Evolutionary conservation across 2,797 vertebrate species (phyloP).

Genomic region (Sebastes cheni): DNA sequence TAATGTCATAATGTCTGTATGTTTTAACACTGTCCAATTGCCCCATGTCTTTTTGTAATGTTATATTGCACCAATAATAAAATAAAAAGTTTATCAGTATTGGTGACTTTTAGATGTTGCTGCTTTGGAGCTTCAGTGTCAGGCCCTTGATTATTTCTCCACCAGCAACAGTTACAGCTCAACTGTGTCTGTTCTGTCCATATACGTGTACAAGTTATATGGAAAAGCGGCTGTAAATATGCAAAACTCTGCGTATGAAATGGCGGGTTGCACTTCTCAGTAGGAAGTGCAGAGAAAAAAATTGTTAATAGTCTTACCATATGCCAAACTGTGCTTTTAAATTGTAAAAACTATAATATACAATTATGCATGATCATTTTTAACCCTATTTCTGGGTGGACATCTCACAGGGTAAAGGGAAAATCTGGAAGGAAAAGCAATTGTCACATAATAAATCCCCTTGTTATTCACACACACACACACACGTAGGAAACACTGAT

Average conservation of each 20-base stretch:
- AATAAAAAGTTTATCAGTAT: too few species aligned
- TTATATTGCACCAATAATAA: too few species aligned
- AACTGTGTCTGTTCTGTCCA: not conserved
- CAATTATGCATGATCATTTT: not conserved
- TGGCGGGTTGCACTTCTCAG: not conserved
- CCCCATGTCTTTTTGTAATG: too few species aligned
- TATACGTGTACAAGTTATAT: not conserved
- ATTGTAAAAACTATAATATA: not conserved
- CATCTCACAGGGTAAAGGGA: not conserved
- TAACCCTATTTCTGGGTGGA: not conserved
- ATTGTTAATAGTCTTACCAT: not conserved
- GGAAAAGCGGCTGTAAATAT: not conserved
- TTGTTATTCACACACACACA: not conserved
- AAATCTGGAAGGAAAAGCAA: conserved; percentile 4
- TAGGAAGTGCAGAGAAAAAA: not conserved
- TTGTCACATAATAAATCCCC: not conserved
- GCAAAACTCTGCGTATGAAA: not conserved
- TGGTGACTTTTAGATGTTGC: not conserved
- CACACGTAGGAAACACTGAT: not conserved
- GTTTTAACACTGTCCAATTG: too few species aligned
- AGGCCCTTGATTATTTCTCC: not conserved
- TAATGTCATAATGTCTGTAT: too few species aligned
- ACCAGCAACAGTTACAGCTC: not conserved
- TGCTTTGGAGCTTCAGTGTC: not conserved
- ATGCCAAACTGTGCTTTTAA: not conserved